These are phyloP conservation scores for Ceratotherium simum DNA, from an alignment of 2,113 vertebrate genomes.

Conservation along the genomic window DNA sequence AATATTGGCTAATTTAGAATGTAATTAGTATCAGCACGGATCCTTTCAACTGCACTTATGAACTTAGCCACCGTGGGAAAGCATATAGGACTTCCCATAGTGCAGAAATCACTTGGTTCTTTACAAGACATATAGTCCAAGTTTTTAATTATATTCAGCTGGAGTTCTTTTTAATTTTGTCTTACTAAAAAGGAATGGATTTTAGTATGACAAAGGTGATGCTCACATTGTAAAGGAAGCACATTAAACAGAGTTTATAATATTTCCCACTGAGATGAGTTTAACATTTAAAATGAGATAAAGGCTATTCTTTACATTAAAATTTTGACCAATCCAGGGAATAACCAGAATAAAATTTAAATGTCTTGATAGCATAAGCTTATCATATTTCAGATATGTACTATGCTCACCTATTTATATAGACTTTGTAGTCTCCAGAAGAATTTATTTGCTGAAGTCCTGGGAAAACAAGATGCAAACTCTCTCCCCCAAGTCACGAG, in stretches of 20 bases:
- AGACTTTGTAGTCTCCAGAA: neutral
- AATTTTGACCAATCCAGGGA: conserved; percentile 19
- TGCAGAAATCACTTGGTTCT: conserved; percentile 17
- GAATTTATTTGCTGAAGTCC: neutral
- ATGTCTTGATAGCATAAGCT: conserved; percentile 6
- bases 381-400: neutral
- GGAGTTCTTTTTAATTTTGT: conserved; percentile 77
- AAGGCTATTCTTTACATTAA: conserved; percentile 36
- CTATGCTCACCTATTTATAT: neutral
- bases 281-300: conserved; percentile 69
- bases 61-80: conserved; percentile 57
- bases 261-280: conserved; percentile 43
- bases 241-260: conserved; percentile 55
- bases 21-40: conserved; percentile 71
- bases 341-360: conserved; percentile 57
- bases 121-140: conserved; percentile 53
- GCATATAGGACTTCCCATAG: neutral
- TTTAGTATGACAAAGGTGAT: conserved; percentile 71
- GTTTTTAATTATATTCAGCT: conserved; percentile 77
- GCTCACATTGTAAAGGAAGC: conserved; percentile 41
- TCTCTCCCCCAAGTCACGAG: neutral
- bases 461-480: neutral
- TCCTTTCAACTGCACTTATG: conserved; percentile 67
- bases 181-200: conserved; percentile 55
- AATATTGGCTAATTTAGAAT: conserved; percentile 77